These are phyloP conservation scores for Drosophila stalkeri DNA, from an alignment of 2,888 invertebrate genomes.

Conservation along the genomic window DNA sequence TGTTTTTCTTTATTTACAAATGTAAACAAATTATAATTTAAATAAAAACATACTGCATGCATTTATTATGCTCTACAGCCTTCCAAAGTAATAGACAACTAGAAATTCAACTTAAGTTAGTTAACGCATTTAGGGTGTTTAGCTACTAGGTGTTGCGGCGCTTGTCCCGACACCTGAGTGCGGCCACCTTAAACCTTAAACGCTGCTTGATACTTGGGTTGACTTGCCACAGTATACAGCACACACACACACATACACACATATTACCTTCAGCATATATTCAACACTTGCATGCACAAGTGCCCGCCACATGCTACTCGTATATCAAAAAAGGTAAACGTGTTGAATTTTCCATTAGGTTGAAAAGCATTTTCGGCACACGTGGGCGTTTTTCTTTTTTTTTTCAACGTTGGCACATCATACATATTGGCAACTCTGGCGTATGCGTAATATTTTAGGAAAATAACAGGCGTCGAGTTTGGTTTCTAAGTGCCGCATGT, in stretches of 20 bases:
- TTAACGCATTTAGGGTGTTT: neutral
- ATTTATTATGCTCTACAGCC: neutral
- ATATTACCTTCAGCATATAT: conserved; percentile 3
- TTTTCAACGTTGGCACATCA: conserved; percentile 48
- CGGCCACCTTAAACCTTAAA: conserved; percentile 53
- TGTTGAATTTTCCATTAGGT: conserved; percentile 72
- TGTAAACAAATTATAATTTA: too few relatives aligned
- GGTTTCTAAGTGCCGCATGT: conserved; percentile 32
- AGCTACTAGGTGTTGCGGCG: conserved; percentile 13
- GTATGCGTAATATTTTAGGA: conserved; percentile 63
- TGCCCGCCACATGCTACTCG: conserved; percentile 38
- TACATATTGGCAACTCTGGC: conserved; percentile 53
- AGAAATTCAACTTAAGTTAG: neutral
- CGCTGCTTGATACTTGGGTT: conserved; percentile 50
- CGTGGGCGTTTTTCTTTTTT: conserved; percentile 51
- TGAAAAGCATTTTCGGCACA: conserved; percentile 66
- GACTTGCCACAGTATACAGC: conserved; percentile 24
- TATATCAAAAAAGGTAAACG: conserved; percentile 61
- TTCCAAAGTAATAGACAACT: conserved; percentile 1
- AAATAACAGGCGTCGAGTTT: conserved; percentile 55
- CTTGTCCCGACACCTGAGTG: conserved; percentile 33
- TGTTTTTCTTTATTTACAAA: too few relatives aligned
- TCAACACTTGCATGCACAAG: conserved; percentile 31
- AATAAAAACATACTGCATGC: too few relatives aligned
- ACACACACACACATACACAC: neutral